These are phyloP conservation scores for Argynnis bischoffii DNA, from an alignment of 2,888 invertebrate genomes.

Conservation along the genomic window DNA sequence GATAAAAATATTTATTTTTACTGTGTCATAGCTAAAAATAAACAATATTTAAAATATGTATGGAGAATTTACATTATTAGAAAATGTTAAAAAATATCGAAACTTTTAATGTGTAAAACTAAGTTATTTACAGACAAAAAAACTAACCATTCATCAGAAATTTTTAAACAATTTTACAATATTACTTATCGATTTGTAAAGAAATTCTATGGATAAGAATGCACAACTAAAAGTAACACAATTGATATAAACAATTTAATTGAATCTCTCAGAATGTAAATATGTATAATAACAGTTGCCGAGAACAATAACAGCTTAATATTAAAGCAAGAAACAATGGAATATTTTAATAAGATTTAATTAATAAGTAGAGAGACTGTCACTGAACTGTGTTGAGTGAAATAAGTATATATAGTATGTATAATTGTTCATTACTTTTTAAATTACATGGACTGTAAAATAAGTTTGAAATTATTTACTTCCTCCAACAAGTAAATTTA, in stretches of 20 bases:
- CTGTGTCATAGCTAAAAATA: too few relatives aligned
- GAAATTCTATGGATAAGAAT: slow-evolving; percentile 1
- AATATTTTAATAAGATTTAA: slow-evolving; percentile 40
- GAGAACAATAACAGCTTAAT: slow-evolving; percentile 42
- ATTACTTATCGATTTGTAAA: background rate
- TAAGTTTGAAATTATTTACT: too few relatives aligned
- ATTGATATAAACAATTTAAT: slow-evolving; percentile 9
- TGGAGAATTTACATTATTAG: too few relatives aligned
- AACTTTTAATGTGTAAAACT: too few relatives aligned
- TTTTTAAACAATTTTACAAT: too few relatives aligned
- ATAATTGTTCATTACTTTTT: too few relatives aligned
- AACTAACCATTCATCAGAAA: background rate
- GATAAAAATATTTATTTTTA: slow-evolving; percentile 2
- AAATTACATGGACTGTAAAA: too few relatives aligned
- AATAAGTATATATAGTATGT: background rate
- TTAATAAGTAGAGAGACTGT: slow-evolving; percentile 1
- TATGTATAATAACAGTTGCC: background rate
- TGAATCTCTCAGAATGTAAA: slow-evolving; percentile 20
- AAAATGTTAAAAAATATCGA: too few relatives aligned
- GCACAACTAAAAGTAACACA: slow-evolving; percentile 17
- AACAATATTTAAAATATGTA: too few relatives aligned
- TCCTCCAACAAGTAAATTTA: too few relatives aligned
- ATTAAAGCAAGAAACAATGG: slow-evolving; percentile 46
- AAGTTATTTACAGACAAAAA: background rate
- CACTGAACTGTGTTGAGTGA: background rate